Evolutionary conservation across 2,888 invertebrate species (phyloP), one percentile per base, ranked within the genome.

Genomic region (Nematopogon swammerdamellus): DNA sequence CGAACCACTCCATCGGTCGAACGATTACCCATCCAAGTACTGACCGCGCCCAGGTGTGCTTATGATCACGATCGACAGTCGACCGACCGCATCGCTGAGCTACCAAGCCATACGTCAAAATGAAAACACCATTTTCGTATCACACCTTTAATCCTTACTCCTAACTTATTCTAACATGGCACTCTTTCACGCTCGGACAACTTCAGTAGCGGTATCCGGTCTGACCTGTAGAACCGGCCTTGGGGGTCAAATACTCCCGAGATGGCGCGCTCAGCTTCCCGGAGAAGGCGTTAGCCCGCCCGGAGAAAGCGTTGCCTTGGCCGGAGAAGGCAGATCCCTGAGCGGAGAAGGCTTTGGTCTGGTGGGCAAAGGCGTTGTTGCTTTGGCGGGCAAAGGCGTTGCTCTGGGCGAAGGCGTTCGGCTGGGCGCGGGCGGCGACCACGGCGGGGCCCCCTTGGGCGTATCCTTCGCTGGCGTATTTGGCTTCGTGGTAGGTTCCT

Each of bases 401-500:
- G 36, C 11, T 4, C 36, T 36, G 36, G n/a, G 36, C 8, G 36
- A 36, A 36, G 8, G 36, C n/a, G 36, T 36, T 36, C 19, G 14
- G 11, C 58, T 17, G 56, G 49, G 58, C 57, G 20, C 69, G 66
- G 4, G 70, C 70, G 4, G 65, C 59, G 44, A 65, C 60, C 5
- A 68, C 71, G 0, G 59, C 57, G 1, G 68, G 62, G 3, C 57
- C 51, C 2, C 20, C 3, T 18, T 18, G 5, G 11, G 48, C 20
- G 3, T 6, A 14, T 8, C 11, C 36, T 14, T 14, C 36, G n/a
- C 20, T 42, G 20, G 45, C 49, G 60, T 74, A 75, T 55, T 70
- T 70, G 11, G 63, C 68, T 1, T 67, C 69, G 49, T 61, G 65
- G 64, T 76, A 79, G 55, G 71, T 73, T n/a, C 77, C 77, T 79